Evolutionary conservation across 2,113 vertebrate genomes (phyloP).

Genomic region (Chionis minor): DNA sequence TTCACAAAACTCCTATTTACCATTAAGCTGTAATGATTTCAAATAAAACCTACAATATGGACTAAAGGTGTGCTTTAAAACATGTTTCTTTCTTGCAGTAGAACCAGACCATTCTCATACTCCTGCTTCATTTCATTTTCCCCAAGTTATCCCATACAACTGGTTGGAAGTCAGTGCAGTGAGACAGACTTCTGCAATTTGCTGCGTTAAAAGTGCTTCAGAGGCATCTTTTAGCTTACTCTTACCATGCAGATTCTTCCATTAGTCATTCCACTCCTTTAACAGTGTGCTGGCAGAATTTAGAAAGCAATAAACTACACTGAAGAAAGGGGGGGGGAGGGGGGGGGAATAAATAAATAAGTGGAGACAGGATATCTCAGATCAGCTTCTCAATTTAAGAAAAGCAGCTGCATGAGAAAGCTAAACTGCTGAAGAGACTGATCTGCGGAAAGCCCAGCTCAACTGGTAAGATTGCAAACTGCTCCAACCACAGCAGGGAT

Average conservation of each 20-base stretch:
- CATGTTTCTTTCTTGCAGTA: neutral
- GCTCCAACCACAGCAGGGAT: neutral
- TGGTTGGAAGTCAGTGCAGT: neutral
- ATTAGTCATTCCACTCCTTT: neutral
- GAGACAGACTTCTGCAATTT: neutral
- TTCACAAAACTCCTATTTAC: neutral
- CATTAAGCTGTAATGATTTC: neutral
- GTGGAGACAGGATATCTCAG: neutral
- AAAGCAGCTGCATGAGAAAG: neutral
- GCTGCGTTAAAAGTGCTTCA: neutral
- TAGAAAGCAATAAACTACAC: neutral
- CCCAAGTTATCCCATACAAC: neutral
- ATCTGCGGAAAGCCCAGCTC: neutral
- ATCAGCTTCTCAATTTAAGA: neutral
- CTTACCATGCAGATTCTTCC: neutral
- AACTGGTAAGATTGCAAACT: neutral
- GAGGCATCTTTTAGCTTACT: neutral
- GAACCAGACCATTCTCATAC: neutral
- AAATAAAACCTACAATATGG: neutral
- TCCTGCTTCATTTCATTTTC: neutral
- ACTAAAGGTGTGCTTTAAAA: neutral
- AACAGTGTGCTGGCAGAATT: neutral
- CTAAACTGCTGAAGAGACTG: neutral
- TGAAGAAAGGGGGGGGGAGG: fast-evolving
- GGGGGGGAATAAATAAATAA: neutral